Evolutionary conservation across 2,888 invertebrate species (phyloP), one percentile per base, ranked within the genome.

Genomic region (Melieria omissa): DNA sequence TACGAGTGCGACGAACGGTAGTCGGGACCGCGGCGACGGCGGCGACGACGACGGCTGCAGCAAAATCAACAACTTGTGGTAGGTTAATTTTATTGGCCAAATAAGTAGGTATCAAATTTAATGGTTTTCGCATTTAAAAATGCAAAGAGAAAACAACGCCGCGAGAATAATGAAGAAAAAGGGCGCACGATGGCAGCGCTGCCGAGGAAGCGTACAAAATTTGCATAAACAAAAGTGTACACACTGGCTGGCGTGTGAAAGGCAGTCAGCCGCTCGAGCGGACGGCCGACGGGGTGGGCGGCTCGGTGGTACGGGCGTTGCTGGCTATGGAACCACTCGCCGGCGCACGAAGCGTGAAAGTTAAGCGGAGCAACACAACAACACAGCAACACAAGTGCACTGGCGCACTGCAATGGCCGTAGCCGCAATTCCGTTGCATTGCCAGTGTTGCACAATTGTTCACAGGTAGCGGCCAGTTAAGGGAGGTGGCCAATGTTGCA

Each of bases 41-140:
- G 42, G 41, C 29, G 52, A 29, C 45, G 41, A 41, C 66, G 44
- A 10, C 44, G 60, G 60, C 49, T 67, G 60, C 57, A 46, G 16
- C 65, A 57, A 49, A 60, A 60, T 44, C 45, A 69, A 49, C 62
- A 69, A 69, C 62, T 73, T 74, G 71, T 54, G 65, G 71, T 71
- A 82, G 82, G 82, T 82, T 82, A 82, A 82, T 81, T 82, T 82
- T 82, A 82, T 82, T 82, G 82, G 82, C 80, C 82, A 82, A 82
- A 81, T 82, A 82, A 82, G 82, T 82, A 80, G 81, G 80, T 82
- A 81, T 81, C 80, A 81, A 81, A 79, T 82, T 81, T 80, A 80
- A 80, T 80, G 78, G 79, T 29, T 29, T 29, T 29, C 29, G 29
- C 29, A 29, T 29, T 29, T 60, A 74, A 47, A 69, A 60, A 65